A percentile compares a stretch with the other conserved stretches of the same genome.
These are phyloP conservation scores for Drosophila melanosoma DNA, from an alignment of 2,888 invertebrate species.

Conservation along the genomic window DNA sequence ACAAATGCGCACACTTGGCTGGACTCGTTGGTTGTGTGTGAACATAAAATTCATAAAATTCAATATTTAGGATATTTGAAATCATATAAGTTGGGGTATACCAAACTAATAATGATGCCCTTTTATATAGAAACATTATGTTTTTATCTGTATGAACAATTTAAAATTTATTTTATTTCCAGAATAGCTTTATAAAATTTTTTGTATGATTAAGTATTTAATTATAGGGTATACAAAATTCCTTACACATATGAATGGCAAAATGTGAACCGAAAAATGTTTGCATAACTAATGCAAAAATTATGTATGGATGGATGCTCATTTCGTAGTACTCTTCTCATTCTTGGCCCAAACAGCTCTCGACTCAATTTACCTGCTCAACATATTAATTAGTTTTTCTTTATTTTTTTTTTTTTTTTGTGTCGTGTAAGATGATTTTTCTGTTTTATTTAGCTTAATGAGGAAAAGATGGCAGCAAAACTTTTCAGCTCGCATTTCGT, in stretches of 20 bases:
- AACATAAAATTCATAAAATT: slow-evolving; percentile 27
- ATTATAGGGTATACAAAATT: slow-evolving; percentile 26
- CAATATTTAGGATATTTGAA: neutral
- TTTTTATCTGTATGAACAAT: neutral
- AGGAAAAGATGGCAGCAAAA: slow-evolving; percentile 43
- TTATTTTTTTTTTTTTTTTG: neutral
- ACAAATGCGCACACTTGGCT: slow-evolving; percentile 24
- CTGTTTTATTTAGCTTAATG: slow-evolving; percentile 47
- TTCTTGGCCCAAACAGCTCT: neutral
- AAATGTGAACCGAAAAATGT: slow-evolving; percentile 62
- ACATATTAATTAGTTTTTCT: slow-evolving; percentile 77
- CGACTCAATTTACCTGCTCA: slow-evolving; percentile 50
- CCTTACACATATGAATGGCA: slow-evolving; percentile 1
- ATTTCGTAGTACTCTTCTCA: slow-evolving; percentile 32
- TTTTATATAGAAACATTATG: neutral
- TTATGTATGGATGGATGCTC: slow-evolving; percentile 57
- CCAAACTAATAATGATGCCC: neutral
- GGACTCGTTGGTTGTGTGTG: slow-evolving; percentile 26
- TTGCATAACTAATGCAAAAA: slow-evolving; percentile 77
- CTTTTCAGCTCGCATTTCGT: slow-evolving; percentile 41
- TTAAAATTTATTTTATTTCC: neutral
- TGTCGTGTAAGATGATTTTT: slow-evolving; percentile 22
- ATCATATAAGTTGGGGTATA: neutral
- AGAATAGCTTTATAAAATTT: neutral
- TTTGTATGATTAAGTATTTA: neutral